Base-by-base conservation (phyloP, 2,888 invertebrate genomes). In the Elysia crispata region DNA sequence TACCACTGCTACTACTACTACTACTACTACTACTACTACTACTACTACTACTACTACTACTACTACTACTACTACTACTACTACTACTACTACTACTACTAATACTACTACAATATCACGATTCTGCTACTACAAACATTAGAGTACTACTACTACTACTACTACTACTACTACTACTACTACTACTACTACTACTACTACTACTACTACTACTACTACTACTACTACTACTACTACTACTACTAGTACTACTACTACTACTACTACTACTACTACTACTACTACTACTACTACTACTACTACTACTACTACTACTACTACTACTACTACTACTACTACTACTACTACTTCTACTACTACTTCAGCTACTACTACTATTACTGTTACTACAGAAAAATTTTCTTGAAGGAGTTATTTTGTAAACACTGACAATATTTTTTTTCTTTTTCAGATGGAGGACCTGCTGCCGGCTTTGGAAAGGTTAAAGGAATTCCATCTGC, bases 221-320 rank as follows among this genome's bases (percentile, higher is more conserved):
- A 77, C 77, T 77, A 77, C 77, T 77, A 77, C 77, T 77, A 77
- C 77, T 77, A 77, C 77, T 77, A 77, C 77, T 77, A 77, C 77
- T 77, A 49, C 76, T 76, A 76, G 64, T 76, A 76, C 25, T 41
- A 72, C 41, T 1, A 23, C 20, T 41, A 49, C n/a, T 20, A 18
- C 20, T 72, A 49, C 5, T 41, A 72, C 23, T 72, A 72, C 1
- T 72, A 64, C 31, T 6, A 41, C 41, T 41, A 41, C 41, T 11
- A 41, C 3, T 11, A 41, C 41, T 11, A 41, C 41, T 11, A 41
- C 41, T 41, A 41, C 41, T 6, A 41, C 41, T 41, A 41, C 41
- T 41, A 70, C 69, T 70, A 77, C 77, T 70, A 77, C 77, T 77
- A 77, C 77, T 77, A 77, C 77, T 77, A 77, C 77, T 77, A 70